phyloP scores from a whole-genome alignment of 2,113 vertebrate genomes.

The Mastomys natalensis region DNA sequence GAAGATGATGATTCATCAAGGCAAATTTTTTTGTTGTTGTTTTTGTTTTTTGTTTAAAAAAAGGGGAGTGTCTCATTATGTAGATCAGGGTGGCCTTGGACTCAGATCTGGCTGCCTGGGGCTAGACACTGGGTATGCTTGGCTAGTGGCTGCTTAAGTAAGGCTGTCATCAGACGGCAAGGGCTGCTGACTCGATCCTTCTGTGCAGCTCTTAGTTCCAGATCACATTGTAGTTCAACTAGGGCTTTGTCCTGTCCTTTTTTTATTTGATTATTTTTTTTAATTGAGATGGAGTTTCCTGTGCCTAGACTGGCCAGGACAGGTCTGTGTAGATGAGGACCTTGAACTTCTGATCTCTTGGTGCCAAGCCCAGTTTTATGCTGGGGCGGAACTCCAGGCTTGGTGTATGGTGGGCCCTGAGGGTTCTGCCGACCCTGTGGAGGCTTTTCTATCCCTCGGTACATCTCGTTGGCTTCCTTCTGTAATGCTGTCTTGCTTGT shows the following conservation, averaged over 20 bases:
- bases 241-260: background rate
- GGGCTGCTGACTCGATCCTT: background rate
- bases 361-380: background rate
- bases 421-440: background rate
- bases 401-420: background rate
- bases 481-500: constrained; percentile 12
- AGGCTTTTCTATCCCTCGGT: background rate
- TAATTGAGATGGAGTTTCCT: background rate
- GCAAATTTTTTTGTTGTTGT: background rate
- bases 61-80: background rate
- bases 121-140: background rate
- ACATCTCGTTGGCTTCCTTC: background rate
- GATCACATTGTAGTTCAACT: background rate
- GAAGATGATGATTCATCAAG: background rate
- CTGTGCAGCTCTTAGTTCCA: background rate
- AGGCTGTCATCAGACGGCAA: background rate
- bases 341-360: background rate
- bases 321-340: background rate
- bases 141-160: background rate
- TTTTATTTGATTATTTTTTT: background rate
- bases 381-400: background rate
- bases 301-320: background rate
- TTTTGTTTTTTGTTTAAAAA: background rate
- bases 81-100: background rate
- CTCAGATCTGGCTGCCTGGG: background rate